Evolutionary conservation across 2,888 invertebrate species (phyloP).

Genomic region (Papilio protenor): DNA sequence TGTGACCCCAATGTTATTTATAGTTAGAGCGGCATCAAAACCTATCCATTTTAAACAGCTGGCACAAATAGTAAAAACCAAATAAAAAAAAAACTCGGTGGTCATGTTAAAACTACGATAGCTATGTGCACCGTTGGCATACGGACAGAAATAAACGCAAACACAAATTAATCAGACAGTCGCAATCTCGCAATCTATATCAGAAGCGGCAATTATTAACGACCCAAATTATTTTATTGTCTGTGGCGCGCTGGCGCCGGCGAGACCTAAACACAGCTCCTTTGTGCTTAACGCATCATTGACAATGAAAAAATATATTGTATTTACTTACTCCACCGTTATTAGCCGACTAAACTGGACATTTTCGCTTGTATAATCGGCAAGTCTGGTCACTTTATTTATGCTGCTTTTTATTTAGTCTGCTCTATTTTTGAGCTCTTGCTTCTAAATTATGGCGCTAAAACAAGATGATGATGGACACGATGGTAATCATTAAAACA

Average conservation of each 20-base stretch:
- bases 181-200: constrained; percentile 27
- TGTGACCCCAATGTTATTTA: constrained; percentile 16
- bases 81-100: background rate
- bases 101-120: background rate
- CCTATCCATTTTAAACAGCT: background rate
- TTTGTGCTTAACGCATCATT: constrained; percentile 52
- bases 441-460: background rate
- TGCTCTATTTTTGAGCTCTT: background rate
- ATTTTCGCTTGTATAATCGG: background rate
- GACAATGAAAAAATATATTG: constrained; percentile 47
- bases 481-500: background rate
- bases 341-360: background rate
- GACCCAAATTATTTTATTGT: constrained; percentile 74
- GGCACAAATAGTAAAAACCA: background rate
- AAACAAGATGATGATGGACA: background rate
- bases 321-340: constrained; percentile 19
- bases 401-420: too few relatives aligned
- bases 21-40: background rate
- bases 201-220: constrained; percentile 46
- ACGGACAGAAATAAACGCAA: constrained; percentile 22
- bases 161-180: constrained; percentile 32
- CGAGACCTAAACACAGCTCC: constrained; percentile 51
- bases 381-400: background rate
- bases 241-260: constrained; percentile 71
- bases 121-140: constrained; percentile 4